A percentile compares a stretch with the other conserved stretches of the same genome.
These are phyloP conservation scores for Baccha elongata DNA, from an alignment of 2,888 invertebrate species.

Conservation along the genomic window DNA sequence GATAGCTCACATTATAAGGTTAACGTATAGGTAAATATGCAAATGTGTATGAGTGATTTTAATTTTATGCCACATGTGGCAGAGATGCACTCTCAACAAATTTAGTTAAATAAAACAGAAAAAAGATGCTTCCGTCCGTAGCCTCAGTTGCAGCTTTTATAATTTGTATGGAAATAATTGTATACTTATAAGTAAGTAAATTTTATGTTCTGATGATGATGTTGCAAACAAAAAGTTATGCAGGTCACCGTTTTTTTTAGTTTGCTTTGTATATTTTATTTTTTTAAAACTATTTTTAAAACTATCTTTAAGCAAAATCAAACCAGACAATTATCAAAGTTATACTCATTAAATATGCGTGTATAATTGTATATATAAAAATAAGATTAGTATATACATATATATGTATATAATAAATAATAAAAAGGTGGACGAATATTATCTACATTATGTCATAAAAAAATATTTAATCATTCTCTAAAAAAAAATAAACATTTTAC, in stretches of 20 bases:
- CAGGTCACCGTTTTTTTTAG: slow-evolving; percentile 15
- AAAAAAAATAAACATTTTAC: slow-evolving; percentile 37
- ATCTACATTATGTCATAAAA: slow-evolving; percentile 36
- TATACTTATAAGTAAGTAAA: no score
- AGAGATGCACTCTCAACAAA: slow-evolving; percentile 42
- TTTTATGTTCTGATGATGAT: slow-evolving; percentile 50
- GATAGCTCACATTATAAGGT: slow-evolving; percentile 41
- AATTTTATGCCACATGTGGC: slow-evolving; percentile 43
- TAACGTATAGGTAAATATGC: slow-evolving; percentile 5
- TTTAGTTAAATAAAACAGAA: slow-evolving; percentile 9
- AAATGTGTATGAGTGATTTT: slow-evolving; percentile 19
- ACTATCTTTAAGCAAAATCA: slow-evolving; percentile 40
- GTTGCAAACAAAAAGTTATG: slow-evolving; percentile 22
- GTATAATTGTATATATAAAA: slow-evolving; percentile 25
- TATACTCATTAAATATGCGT: slow-evolving; percentile 21
- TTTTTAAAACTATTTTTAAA: slow-evolving; percentile 1
- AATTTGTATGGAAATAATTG: slow-evolving; percentile 60
- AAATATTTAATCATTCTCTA: slow-evolving; percentile 52
- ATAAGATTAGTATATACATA: slow-evolving; percentile 30
- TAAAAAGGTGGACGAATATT: not conserved
- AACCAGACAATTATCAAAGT: slow-evolving; percentile 17
- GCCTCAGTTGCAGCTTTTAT: slow-evolving; percentile 44
- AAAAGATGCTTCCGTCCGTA: slow-evolving; percentile 3
- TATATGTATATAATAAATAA: slow-evolving; percentile 14
- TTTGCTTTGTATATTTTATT: not conserved